Percentiles rank a stretch among this genome's conserved stretches.
Evolutionary conservation across 2,797 vertebrate species (phyloP).

Genomic region (Pantherophis vulpinus): DNA sequence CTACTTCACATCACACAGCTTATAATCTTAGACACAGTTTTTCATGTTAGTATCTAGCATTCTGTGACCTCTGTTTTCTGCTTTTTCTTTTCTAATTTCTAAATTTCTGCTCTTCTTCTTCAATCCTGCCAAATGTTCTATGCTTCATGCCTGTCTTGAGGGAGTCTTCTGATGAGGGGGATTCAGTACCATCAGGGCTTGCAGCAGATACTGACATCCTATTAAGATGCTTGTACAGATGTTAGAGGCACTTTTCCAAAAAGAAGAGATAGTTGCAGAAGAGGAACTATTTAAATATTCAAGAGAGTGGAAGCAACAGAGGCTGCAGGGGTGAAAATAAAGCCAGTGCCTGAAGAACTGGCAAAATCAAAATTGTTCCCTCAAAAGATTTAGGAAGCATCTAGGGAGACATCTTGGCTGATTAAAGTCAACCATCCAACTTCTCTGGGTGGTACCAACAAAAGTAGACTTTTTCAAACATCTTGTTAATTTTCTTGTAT

Average conservation of each 20-base stretch:
- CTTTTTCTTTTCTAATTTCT: too few species aligned
- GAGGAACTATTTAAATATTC: not conserved
- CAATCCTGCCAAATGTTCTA: not conserved
- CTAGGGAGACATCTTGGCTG: not conserved
- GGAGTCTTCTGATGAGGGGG: not conserved
- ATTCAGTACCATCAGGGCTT: not conserved
- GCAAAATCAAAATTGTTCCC: not conserved
- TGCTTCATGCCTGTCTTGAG: not conserved
- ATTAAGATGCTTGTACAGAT: not conserved
- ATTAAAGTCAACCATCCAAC: not conserved
- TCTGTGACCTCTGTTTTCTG: not conserved
- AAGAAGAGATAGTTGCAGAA: not conserved
- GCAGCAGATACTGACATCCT: not conserved
- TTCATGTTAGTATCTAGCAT: not conserved
- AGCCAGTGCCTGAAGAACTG: not conserved
- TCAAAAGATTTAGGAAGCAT: not conserved
- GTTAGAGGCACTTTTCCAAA: not conserved
- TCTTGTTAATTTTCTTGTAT: not conserved
- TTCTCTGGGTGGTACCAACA: not conserved
- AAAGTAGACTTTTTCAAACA: not conserved
- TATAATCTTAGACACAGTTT: not conserved
- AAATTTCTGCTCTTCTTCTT: not conserved
- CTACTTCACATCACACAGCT: not conserved
- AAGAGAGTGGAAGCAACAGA: not conserved
- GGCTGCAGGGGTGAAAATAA: not conserved